Base-by-base conservation (phyloP, 1,140 invertebrate species). In the Drosophila bipectinata region DNA sequence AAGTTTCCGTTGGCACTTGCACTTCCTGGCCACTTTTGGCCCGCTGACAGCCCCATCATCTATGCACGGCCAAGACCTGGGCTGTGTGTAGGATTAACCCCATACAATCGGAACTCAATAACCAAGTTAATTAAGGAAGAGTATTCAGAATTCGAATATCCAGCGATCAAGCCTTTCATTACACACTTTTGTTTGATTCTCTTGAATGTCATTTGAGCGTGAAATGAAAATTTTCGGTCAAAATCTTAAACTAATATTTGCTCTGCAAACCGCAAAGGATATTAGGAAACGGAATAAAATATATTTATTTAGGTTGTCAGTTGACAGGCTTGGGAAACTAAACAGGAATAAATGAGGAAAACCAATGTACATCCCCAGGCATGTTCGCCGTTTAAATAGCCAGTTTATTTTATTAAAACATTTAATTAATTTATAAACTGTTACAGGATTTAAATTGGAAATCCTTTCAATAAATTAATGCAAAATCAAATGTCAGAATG, bases 1-100 rank as follows among this genome's bases (percentile, higher is more conserved):
- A 87, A 87, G 83, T 87, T 87, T 87, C 82, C 82, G 82, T 72
- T 87, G 82, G 78, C 82, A 87, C 82, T 87, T 87, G 83, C 64
- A 88, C 82, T 87, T 87, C 82, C 82, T 87, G 82, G 48, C 71
- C 82, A 76, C 72, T 87, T 87, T 74, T 77, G 73, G 73, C 48
- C 67, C 39, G 54, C 57, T 64, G 55, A 84, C 58, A 58, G 39
- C 61, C 44, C 60, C 53, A 69, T 80, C 77, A 68, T 61, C 49
- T 63, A 71, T 62, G 21, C 21, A 21, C 2, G 21, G 2, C 21
- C 21, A 21, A 21, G 56, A 49, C 30, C 39, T 48, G 54, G 12
- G 26, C 18, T n/a, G 54, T 44, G 54, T 51, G 24, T 51, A 12
- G 66, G 66, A 63, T 63, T 64, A 67, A 64, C 47, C 60, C 39